Conservation (phyloP, 2,797 vertebrate species). For the Danionella dracula region DNA sequence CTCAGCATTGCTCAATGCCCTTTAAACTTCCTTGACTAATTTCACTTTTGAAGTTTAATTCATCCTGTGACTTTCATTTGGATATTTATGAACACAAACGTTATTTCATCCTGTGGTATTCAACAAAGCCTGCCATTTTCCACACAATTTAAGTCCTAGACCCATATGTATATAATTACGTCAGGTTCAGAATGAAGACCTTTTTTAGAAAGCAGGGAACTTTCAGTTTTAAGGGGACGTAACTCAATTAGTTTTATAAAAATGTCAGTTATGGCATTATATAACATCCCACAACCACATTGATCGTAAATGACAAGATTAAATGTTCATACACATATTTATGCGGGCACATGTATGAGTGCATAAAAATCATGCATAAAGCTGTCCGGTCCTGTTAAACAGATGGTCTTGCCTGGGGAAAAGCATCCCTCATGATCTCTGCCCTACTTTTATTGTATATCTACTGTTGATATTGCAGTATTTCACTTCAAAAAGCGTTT, state of each 20-base stretch:
- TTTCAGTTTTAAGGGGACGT: neutral
- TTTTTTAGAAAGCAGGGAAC: neutral
- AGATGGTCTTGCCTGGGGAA: neutral
- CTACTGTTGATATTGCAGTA: neutral
- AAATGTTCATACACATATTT: neutral
- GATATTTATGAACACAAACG: too few relatives aligned
- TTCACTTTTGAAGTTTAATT: too few relatives aligned
- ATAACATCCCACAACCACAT: neutral
- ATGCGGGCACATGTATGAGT: neutral
- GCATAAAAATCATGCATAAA: neutral
- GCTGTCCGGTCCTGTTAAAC: neutral
- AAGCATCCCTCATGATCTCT: neutral
- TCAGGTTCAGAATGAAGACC: too few relatives aligned
- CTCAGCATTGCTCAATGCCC: too few relatives aligned
- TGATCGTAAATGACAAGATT: constrained; percentile 4
- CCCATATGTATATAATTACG: too few relatives aligned
- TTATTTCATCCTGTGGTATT: too few relatives aligned
- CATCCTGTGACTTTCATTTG: too few relatives aligned
- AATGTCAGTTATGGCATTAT: neutral
- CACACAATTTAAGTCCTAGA: too few relatives aligned
- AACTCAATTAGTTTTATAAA: neutral
- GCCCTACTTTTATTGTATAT: neutral
- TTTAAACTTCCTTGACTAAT: too few relatives aligned
- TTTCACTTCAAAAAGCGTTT: neutral
- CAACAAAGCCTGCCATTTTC: too few relatives aligned